phyloP scores from a whole-genome alignment of 2,888 invertebrate genomes.

The Chrysomela aeneicollis region DNA sequence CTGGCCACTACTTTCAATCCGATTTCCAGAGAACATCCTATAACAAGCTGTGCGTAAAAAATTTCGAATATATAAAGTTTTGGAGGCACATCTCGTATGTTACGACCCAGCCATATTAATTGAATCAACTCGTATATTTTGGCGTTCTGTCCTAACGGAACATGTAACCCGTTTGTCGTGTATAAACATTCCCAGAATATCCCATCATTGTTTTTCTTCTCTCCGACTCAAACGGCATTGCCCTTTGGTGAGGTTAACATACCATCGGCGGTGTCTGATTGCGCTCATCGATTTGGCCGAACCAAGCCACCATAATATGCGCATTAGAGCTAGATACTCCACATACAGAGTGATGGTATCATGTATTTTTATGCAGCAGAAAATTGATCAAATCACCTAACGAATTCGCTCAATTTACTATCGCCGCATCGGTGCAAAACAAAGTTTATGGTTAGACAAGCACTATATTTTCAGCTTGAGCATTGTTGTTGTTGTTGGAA shows the following conservation, averaged over 20 bases:
- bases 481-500: background rate
- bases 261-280: background rate
- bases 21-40: too few relatives aligned
- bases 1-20: too few relatives aligned
- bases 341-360: too few relatives aligned
- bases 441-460: background rate
- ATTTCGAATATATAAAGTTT: too few relatives aligned
- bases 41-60: too few relatives aligned
- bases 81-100: too few relatives aligned
- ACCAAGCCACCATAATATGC: background rate
- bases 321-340: too few relatives aligned
- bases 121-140: background rate
- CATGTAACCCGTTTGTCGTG: constrained; percentile 17
- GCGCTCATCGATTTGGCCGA: background rate
- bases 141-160: constrained; percentile 4
- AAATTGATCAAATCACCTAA: background rate
- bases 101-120: background rate
- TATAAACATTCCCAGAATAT: constrained; percentile 12
- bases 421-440: background rate
- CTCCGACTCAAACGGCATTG: constrained; percentile 29
- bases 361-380: too few relatives aligned
- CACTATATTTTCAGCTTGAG: background rate
- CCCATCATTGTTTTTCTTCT: constrained; percentile 2
- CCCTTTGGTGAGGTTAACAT: constrained; percentile 28
- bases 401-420: background rate